These are phyloP conservation scores for Drosophila suzukii DNA, from an alignment of 1,140 invertebrate species.

Conservation along the genomic window DNA sequence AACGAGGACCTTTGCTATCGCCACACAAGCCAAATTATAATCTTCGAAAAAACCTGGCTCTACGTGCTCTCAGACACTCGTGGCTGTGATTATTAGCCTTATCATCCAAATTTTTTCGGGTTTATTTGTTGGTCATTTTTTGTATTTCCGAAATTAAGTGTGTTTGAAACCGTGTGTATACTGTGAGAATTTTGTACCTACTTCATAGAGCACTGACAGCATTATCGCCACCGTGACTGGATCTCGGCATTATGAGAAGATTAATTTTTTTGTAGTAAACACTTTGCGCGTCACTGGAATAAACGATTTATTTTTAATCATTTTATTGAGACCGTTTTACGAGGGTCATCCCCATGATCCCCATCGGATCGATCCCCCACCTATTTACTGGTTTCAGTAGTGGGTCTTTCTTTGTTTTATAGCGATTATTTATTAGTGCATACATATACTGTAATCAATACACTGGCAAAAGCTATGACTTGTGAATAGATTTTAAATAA, in stretches of 20 bases:
- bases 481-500: neutral
- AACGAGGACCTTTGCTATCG: constrained; percentile 24
- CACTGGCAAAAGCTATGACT: neutral
- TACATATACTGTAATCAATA: neutral
- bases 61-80: constrained; percentile 63
- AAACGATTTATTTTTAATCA: constrained; percentile 28
- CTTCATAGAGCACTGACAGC: constrained; percentile 11
- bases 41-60: constrained; percentile 27
- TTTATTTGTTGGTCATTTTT: constrained; percentile 30
- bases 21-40: constrained; percentile 40
- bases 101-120: constrained; percentile 37
- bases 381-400: constrained; percentile 38
- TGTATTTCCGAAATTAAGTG: constrained; percentile 17
- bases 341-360: constrained; percentile 46
- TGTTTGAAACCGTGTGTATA: constrained; percentile 38
- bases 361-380: constrained; percentile 44
- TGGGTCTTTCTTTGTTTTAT: constrained; percentile 37
- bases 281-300: constrained; percentile 51
- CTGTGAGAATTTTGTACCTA: constrained; percentile 35
- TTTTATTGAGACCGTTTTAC: constrained; percentile 47
- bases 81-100: constrained; percentile 42
- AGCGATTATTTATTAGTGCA: constrained; percentile 14
- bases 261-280: constrained; percentile 46
- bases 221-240: constrained; percentile 32
- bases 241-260: constrained; percentile 35